phyloP scores from a whole-genome alignment of 2,888 invertebrate species.

The Agrochola lota region DNA sequence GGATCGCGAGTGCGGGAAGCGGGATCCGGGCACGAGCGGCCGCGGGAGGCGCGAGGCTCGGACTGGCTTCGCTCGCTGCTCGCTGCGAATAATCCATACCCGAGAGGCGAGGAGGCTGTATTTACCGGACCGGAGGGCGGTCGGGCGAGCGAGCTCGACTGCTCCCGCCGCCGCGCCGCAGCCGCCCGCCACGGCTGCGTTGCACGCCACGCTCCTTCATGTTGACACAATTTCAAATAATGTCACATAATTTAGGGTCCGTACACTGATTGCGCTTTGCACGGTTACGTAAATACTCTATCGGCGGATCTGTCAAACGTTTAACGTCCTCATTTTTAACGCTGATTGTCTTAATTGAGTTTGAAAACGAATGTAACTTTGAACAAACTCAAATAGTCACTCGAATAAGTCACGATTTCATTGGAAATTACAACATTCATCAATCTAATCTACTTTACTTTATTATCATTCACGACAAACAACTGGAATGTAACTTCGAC shows the following conservation, averaged over 20 bases:
- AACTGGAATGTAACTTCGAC: not conserved
- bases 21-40: slow-evolving; percentile 73
- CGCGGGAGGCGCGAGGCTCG: slow-evolving; percentile 85
- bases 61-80: slow-evolving; percentile 84
- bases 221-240: slow-evolving; percentile 89
- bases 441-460: slow-evolving; percentile 5
- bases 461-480: not conserved
- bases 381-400: slow-evolving; percentile 40
- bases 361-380: slow-evolving; percentile 63
- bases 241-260: slow-evolving; percentile 81
- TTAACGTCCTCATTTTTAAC: slow-evolving; percentile 58
- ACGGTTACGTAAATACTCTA: slow-evolving; percentile 65
- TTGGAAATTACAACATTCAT: slow-evolving; percentile 24
- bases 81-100: slow-evolving; percentile 89
- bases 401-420: slow-evolving; percentile 22
- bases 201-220: slow-evolving; percentile 77
- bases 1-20: slow-evolving; percentile 58
- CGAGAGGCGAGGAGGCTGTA: slow-evolving; percentile 87
- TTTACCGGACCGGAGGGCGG: slow-evolving; percentile 88
- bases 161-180: slow-evolving; percentile 80
- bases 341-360: slow-evolving; percentile 55
- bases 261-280: slow-evolving; percentile 76
- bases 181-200: slow-evolving; percentile 72
- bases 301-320: slow-evolving; percentile 60
- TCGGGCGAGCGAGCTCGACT: slow-evolving; percentile 82